Conservation (phyloP, 2,113 vertebrate genomes). For the Climacteris rufus region DNA sequence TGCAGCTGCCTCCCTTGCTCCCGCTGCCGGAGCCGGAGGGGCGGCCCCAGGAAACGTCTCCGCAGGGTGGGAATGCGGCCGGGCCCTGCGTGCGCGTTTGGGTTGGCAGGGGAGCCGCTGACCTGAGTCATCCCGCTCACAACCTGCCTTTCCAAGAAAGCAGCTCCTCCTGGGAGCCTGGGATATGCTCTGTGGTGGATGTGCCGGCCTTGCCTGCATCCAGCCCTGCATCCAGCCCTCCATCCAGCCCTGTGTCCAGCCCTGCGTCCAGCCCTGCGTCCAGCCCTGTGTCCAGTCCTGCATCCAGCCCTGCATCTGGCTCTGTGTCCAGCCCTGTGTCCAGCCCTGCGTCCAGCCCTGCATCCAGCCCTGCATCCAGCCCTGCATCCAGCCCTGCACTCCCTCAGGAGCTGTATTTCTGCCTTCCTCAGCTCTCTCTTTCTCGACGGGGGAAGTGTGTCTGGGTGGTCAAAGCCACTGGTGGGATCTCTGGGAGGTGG, state of each 20-base stretch:
- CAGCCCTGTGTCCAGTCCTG: neutral
- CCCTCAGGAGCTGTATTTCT: neutral
- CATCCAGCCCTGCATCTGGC: neutral
- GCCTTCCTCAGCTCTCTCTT: neutral
- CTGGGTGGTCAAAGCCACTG: neutral
- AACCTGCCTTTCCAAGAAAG: conserved; percentile 53
- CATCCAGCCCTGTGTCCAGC: neutral
- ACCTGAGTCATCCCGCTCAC: neutral
- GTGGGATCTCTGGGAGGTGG: neutral
- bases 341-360: neutral
- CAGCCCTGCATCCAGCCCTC: neutral
- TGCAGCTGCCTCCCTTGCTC: neutral
- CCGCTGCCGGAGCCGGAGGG: neutral
- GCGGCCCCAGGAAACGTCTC: neutral
- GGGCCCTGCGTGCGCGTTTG: neutral
- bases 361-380: neutral
- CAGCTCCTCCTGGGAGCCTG: conserved; percentile 13
- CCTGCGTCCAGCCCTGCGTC: neutral
- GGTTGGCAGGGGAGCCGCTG: neutral
- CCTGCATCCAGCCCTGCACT: neutral
- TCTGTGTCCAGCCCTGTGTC: too few relatives aligned
- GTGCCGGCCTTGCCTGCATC: neutral
- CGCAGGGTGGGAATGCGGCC: neutral
- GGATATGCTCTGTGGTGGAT: neutral
- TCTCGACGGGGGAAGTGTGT: neutral